A percentile compares a stretch with the other conserved stretches of the same genome.
Conservation (phyloP, 2,888 invertebrate genomes). For the Trilocha varians region DNA sequence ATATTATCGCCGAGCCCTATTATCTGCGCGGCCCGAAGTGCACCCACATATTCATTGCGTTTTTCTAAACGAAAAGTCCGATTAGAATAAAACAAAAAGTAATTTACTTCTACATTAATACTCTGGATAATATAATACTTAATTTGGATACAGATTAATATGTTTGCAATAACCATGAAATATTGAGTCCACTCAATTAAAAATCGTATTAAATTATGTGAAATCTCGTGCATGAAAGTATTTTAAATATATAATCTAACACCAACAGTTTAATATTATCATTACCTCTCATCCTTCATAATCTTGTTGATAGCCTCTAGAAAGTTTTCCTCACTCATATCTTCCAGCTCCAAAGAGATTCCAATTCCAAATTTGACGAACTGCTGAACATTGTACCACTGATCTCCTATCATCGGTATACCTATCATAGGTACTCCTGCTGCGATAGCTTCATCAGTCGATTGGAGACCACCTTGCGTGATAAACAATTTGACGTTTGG, state of each 20-base stretch:
- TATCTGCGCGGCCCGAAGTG: too few relatives aligned
- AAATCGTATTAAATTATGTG: too few relatives aligned
- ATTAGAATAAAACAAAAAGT: too few relatives aligned
- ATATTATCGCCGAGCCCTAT: too few relatives aligned
- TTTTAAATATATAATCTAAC: neutral
- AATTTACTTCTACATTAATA: too few relatives aligned
- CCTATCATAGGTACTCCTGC: constrained; percentile 44
- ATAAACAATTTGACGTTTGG: constrained; percentile 54
- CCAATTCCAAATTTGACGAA: constrained; percentile 30
- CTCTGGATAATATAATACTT: too few relatives aligned
- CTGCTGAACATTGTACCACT: constrained; percentile 39
- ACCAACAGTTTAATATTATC: neutral
- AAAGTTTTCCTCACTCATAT: neutral
- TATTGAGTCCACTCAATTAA: too few relatives aligned
- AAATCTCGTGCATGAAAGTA: too few relatives aligned
- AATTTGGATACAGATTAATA: too few relatives aligned
- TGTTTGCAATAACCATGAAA: too few relatives aligned
- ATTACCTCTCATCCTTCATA: neutral
- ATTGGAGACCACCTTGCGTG: constrained; percentile 54
- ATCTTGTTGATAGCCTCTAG: neutral
- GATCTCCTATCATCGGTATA: constrained; percentile 48
- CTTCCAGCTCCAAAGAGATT: constrained; percentile 15
- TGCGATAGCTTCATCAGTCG: constrained; percentile 48
- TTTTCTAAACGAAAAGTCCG: too few relatives aligned
- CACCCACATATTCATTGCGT: too few relatives aligned